A percentile compares a stretch with the other conserved stretches of the same genome.
Conservation (phyloP, 2,113 vertebrate genomes). For the Neogobius melanostomus region DNA sequence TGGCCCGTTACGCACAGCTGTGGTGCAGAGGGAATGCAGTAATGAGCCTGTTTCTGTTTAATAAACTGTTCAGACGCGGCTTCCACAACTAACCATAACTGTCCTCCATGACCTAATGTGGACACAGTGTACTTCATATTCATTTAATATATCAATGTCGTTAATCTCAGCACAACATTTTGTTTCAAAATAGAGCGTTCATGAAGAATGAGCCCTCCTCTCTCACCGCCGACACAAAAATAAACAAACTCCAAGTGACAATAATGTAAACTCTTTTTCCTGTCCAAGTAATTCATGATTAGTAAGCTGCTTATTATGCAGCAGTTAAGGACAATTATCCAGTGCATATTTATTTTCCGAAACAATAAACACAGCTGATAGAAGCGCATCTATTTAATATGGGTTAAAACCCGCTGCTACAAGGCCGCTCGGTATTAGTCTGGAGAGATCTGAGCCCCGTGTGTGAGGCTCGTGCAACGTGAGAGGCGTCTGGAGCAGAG, state of each 20-base stretch:
- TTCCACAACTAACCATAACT: background rate
- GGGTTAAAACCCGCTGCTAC: background rate
- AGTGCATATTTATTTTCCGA: background rate
- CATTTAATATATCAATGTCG: no score
- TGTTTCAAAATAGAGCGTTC: no score
- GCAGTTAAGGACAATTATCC: background rate
- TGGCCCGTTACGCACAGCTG: background rate
- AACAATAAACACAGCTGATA: background rate
- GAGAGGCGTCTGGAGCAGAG: conserved; percentile 12
- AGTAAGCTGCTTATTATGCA: background rate
- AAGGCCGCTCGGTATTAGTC: background rate
- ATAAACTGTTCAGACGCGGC: background rate
- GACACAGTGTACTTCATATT: no score
- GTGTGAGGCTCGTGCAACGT: conserved; percentile 19
- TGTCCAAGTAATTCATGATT: background rate
- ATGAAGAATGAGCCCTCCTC: no score
- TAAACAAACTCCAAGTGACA: no score
- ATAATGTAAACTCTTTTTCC: background rate
- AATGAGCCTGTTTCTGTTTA: background rate
- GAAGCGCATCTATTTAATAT: background rate
- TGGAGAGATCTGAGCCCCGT: background rate
- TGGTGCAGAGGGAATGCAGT: background rate
- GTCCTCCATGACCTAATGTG: background rate
- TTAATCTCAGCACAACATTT: no score
- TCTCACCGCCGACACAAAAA: no score